These are phyloP conservation scores for Fragum whitleyi DNA, from an alignment of 2,888 invertebrate genomes.

Conservation along the genomic window DNA sequence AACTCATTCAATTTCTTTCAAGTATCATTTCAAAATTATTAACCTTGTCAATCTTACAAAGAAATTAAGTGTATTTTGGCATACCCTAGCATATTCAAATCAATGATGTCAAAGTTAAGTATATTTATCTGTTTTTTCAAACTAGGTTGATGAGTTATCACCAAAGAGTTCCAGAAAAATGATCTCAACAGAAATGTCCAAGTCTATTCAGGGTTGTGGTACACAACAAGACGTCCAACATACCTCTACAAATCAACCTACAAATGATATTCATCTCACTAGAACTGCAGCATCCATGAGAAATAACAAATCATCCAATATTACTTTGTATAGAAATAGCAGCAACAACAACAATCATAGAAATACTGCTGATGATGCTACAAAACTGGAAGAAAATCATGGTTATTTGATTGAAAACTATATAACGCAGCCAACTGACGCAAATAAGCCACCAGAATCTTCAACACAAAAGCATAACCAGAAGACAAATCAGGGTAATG, in stretches of 20 bases:
- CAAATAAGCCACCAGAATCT: background rate
- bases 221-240: constrained; percentile 24
- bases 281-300: background rate
- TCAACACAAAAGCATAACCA: background rate
- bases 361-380: constrained; percentile 6
- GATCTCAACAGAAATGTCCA: constrained; percentile 65
- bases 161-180: constrained; percentile 66
- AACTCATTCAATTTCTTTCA: no score
- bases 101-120: no score
- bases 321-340: background rate
- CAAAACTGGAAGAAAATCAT: background rate
- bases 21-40: no score
- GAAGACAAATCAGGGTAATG: background rate
- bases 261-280: constrained; percentile 19
- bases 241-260: background rate
- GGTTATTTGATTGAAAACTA: constrained; percentile 31
- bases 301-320: constrained; percentile 11
- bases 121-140: no score
- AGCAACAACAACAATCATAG: constrained; percentile 1
- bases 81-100: no score
- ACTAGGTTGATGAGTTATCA: constrained; percentile 73
- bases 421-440: background rate
- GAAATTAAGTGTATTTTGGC: no score
- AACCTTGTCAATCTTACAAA: no score
- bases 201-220: constrained; percentile 63